A percentile compares a stretch with the other conserved stretches of the same genome.
These are phyloP conservation scores for Acanthococcus lagerstroemiae DNA, from an alignment of 2,888 invertebrate genomes.

Conservation along the genomic window DNA sequence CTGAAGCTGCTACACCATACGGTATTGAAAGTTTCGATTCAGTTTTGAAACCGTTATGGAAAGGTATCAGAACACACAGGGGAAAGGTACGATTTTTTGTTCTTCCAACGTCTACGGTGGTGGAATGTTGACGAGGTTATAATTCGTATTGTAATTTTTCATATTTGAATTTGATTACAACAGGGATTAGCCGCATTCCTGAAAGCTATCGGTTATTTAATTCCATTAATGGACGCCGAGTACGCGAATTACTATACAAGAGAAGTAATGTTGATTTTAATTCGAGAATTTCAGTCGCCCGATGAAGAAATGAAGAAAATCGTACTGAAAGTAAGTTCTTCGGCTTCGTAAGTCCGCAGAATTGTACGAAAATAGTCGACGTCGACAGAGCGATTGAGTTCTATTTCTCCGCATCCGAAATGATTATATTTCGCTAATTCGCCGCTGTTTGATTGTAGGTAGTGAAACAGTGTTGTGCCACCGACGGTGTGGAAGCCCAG, in stretches of 20 bases:
- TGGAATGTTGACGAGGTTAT: neutral
- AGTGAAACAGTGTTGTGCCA: conserved; percentile 99
- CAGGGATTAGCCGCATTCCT: conserved; percentile 97
- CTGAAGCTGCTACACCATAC: conserved; percentile 98
- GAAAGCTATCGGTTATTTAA: conserved; percentile 97
- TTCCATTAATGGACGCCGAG: conserved; percentile 99
- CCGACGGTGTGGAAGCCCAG: conserved; percentile 98
- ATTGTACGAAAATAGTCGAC: no score
- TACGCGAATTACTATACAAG: conserved; percentile 99
- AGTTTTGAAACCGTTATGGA: conserved; percentile 97
- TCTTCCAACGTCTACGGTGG: neutral
- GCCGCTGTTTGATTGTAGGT: conserved; percentile 48
- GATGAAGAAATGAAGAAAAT: conserved; percentile 99
- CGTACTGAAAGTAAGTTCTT: conserved; percentile 85
- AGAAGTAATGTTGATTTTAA: conserved; percentile 97
- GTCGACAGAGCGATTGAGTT: no score
- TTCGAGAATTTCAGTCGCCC: conserved; percentile 98
- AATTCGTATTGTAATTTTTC: neutral
- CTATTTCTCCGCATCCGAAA: no score
- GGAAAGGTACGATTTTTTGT: conserved; percentile 50
- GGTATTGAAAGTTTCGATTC: conserved; percentile 99
- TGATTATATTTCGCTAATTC: neutral
- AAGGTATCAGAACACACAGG: conserved; percentile 62
- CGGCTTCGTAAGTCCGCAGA: no score
- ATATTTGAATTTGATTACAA: conserved; percentile 33